Evolutionary conservation across 64 coral and sea anemone genomes (phyloP).

Genomic region (Dendrophyllia cribrosa): DNA sequence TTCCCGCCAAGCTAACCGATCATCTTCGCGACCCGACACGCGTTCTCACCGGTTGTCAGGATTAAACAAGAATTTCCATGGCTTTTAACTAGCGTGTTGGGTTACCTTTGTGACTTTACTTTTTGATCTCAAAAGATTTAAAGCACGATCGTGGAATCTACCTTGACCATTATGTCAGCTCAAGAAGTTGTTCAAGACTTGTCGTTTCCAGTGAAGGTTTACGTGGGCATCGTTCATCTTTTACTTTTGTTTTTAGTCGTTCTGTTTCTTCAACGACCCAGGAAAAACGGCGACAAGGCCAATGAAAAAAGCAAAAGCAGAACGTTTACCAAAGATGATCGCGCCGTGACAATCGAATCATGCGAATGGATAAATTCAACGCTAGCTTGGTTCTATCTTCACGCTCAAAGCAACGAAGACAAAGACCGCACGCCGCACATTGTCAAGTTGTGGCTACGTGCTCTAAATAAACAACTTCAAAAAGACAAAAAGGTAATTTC

Average conservation of each 20-base stretch:
- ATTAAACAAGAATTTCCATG: constrained; percentile 34
- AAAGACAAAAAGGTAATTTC: constrained; percentile 74
- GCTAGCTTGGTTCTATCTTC: constrained; percentile 75
- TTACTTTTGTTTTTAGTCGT: constrained; percentile 54
- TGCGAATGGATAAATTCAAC: constrained; percentile 91
- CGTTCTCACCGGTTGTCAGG: background rate
- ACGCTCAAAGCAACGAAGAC: constrained; percentile 19
- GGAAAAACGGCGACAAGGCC: background rate
- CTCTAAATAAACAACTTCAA: constrained; percentile 79
- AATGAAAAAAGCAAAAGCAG: constrained; percentile 61
- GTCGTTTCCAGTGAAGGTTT: constrained; percentile 56
- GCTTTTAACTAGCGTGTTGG: constrained; percentile 1
- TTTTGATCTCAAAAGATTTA: background rate
- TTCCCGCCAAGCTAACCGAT: background rate
- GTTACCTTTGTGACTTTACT: background rate
- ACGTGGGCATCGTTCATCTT: constrained; percentile 55
- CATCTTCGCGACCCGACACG: background rate
- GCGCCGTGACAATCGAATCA: constrained; percentile 75
- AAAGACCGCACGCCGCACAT: constrained; percentile 61
- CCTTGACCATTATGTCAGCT: background rate
- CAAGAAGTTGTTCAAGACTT: background rate
- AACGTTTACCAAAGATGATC: constrained; percentile 55
- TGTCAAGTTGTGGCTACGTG: constrained; percentile 75
- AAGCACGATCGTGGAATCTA: background rate
- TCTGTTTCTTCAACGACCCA: constrained; percentile 26